A percentile compares a stretch with the other conserved stretches of the same genome.
Evolutionary conservation across 1,140 invertebrate genomes (phyloP).

Genomic region (Lepidostoma basale): DNA sequence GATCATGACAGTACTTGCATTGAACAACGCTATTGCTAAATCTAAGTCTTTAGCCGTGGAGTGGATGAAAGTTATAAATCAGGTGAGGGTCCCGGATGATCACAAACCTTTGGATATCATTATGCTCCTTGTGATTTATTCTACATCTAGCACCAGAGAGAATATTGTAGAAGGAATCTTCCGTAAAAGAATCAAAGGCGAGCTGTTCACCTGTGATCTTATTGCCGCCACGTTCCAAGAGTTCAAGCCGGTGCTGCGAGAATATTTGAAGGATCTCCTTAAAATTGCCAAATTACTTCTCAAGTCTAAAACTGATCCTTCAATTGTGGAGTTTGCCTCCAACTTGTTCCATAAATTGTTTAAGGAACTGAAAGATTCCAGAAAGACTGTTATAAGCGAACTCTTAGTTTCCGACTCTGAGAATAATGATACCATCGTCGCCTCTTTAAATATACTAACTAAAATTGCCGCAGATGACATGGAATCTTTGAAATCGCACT

Average conservation of each 20-base stretch:
- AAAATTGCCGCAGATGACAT: constrained; percentile 54
- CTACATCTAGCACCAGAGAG: constrained; percentile 53
- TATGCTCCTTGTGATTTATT: constrained; percentile 54
- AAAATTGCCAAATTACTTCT: constrained; percentile 52
- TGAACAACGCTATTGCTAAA: constrained; percentile 54
- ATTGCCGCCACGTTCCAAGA: constrained; percentile 53
- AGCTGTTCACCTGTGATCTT: constrained; percentile 52
- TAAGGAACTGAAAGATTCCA: constrained; percentile 51
- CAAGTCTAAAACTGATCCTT: constrained; percentile 50
- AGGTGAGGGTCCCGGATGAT: constrained; percentile 50
- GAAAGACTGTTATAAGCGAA: constrained; percentile 50
- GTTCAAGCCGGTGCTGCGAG: constrained; percentile 54
- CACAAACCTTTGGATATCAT: constrained; percentile 58
- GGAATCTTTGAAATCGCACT: constrained; percentile 52
- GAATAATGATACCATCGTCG: constrained; percentile 52
- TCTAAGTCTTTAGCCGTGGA: constrained; percentile 53
- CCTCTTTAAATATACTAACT: constrained; percentile 53
- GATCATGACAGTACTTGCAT: constrained; percentile 54
- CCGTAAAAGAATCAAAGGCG: constrained; percentile 54
- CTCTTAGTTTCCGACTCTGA: constrained; percentile 53
- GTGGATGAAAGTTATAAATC: constrained; percentile 55
- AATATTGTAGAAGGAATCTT: constrained; percentile 54
- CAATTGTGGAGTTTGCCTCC: constrained; percentile 52
- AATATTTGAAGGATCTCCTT: constrained; percentile 53
- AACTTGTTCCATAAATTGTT: constrained; percentile 55